Conservation (phyloP, 1,140 invertebrate genomes). For the Contarinia nasturtii region DNA sequence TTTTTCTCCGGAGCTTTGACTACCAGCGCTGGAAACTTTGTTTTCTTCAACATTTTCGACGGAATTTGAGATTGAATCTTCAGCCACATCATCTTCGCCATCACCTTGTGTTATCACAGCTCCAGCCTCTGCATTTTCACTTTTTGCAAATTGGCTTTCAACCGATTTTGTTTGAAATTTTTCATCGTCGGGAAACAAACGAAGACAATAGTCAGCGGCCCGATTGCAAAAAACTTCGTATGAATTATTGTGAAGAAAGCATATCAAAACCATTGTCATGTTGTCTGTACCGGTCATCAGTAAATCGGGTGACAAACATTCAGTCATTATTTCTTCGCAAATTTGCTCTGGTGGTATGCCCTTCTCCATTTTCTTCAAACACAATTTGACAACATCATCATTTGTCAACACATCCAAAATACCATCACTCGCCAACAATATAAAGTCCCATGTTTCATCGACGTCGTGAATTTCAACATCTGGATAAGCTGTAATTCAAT, state of each 20-base stretch:
- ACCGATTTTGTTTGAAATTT: constrained; percentile 10
- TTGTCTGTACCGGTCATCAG: constrained; percentile 97
- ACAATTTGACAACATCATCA: constrained; percentile 80
- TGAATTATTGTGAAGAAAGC: constrained; percentile 56
- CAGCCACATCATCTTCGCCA: constrained; percentile 33
- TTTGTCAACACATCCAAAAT: constrained; percentile 98
- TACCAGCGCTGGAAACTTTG: too few relatives aligned
- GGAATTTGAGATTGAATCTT: constrained; percentile 30
- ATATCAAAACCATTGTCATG: constrained; percentile 84
- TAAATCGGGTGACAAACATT: constrained; percentile 87
- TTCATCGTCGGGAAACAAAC: too few relatives aligned
- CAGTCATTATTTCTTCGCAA: constrained; percentile 87
- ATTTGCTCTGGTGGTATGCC: constrained; percentile 81
- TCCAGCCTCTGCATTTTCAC: too few relatives aligned
- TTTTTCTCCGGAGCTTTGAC: too few relatives aligned
- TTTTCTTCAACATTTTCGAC: too few relatives aligned
- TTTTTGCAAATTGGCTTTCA: too few relatives aligned
- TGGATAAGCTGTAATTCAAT: constrained; percentile 56
- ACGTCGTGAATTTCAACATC: constrained; percentile 70
- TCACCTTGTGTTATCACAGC: too few relatives aligned
- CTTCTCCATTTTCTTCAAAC: constrained; percentile 57
- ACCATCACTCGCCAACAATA: constrained; percentile 93
- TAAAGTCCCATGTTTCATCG: constrained; percentile 87
- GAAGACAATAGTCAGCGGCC: too few relatives aligned
- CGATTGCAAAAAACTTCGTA: constrained; percentile 37